Evolutionary conservation across 2,113 vertebrate species (phyloP), one percentile per base, ranked within the genome.

Genomic region (Pterocles gutturalis): DNA sequence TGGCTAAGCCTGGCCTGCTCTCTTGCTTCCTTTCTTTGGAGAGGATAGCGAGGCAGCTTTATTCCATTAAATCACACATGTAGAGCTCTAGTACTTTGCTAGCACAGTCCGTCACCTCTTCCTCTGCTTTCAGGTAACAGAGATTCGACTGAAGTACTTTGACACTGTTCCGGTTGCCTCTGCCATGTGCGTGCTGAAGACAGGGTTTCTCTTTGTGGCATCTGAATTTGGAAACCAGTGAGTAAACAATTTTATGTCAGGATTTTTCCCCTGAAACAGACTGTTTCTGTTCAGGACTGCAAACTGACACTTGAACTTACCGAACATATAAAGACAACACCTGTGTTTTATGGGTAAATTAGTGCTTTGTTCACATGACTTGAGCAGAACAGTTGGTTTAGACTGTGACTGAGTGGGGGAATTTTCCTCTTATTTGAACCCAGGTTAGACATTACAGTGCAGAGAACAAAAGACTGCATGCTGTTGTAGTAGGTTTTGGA

Each of bases 151-250:
- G 97, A 99, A 99, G 91, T 99, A 99, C 97, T 99, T 99, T 83
- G 99, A 99, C 96, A 99, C 99, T 1, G 99, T 99, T 67, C 99
- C 99, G 11, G 99, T 99, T 4, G 99, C 99, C 48, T 98, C 99
- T 82, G 99, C 99, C 69, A 99, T 99, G 99, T 99, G 99, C 17
- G 99, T 99, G 62, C 97, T 99, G 97, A 99, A 99, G 97, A 99
- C 99, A 1, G 99, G 99, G 16, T 99, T 99, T 96, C 98, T 99
- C 72, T 99, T 99, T 92, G 99, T 99, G 91, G 94, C 99, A 19
- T 99, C 99, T 53, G 99, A 99, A 93, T 99, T 99, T 98, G 99
- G 99, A 97, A 99, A 99, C 96, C 99, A 99, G 99, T 99, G 97
- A 99, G 99, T 99, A 87, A 84, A 83, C 21, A 15, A 33, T 82